Evolutionary conservation across 1,140 invertebrate genomes (phyloP).

Genomic region (Babylonia areolata): DNA sequence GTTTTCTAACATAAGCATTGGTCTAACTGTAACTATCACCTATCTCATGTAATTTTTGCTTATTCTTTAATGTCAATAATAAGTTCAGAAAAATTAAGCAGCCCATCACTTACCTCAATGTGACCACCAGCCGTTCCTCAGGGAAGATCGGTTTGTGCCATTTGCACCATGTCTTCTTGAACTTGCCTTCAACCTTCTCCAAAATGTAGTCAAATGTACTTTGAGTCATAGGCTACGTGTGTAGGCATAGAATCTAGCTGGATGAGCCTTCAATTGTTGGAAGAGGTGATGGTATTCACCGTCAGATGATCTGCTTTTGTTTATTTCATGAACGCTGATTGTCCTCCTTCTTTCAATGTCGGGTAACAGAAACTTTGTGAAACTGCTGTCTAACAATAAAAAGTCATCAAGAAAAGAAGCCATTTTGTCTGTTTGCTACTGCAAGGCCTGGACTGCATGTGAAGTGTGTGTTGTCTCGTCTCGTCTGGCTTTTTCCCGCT

Average conservation of each 20-base stretch:
- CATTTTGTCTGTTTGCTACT: too few relatives aligned
- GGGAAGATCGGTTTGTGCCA: constrained; percentile 24
- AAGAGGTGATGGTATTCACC: constrained; percentile 31
- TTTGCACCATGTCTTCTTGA: constrained; percentile 24
- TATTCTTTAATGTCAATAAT: too few relatives aligned
- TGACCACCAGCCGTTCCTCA: constrained; percentile 26
- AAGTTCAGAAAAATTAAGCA: too few relatives aligned
- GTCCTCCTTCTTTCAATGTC: background rate
- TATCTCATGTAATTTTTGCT: too few relatives aligned
- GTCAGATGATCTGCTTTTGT: background rate
- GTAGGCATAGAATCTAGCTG: constrained; percentile 18
- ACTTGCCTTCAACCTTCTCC: constrained; percentile 6
- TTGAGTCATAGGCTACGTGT: constrained; percentile 21
- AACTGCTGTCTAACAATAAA: too few relatives aligned
- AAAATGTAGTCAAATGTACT: constrained; percentile 15
- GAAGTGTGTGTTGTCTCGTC: too few relatives aligned
- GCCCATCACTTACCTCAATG: constrained; percentile 23
- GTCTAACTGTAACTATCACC: too few relatives aligned
- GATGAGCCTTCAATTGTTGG: constrained; percentile 25
- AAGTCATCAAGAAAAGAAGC: too few relatives aligned
- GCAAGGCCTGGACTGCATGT: too few relatives aligned
- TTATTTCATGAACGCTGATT: constrained; percentile 27
- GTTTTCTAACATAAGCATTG: too few relatives aligned
- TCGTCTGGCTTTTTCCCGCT: too few relatives aligned
- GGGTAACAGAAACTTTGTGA: too few relatives aligned